Base-by-base conservation (phyloP, 35 echinoderm and acorn worm genomes). In the Anneissia japonica region DNA sequence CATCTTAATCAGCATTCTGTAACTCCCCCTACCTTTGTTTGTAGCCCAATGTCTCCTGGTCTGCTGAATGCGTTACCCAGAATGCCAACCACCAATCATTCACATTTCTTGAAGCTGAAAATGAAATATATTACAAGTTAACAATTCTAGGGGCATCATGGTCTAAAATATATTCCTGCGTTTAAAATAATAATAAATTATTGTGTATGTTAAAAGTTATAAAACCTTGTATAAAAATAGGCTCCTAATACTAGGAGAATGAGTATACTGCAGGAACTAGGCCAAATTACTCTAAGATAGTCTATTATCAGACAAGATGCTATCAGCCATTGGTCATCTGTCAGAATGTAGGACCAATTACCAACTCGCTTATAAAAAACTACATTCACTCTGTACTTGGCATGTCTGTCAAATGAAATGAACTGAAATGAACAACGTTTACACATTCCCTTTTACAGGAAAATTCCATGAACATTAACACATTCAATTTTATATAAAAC, bases 21-120 rank as follows among this genome's bases (percentile, higher is more conserved):
- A n/a, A n/a, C n/a, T n/a, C n/a, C n/a, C n/a, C 7, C 2, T 64
- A 64, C 51, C 51, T 64, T 23, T 64, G 7, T 9, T 6, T 16
- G 19, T 9, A 9, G 1, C 51, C 51, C 19, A 64, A 64, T 23
- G 26, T 1, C 19, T 64, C 51, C 5, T 64, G 11, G 12, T 81
- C 35, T 10, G 35, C 10, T 6, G 79, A 75, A 46, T 99, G 86
- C 3, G 38, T 81, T 14, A 94, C 92, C 96, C 96, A 99, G 73
- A 92, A 99, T 35, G 96, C 94, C 37, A 99, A 36, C 96, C 96
- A 99, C 96, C 92, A 99, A 43, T 99, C 96, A 82, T 83, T 99
- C 12, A 91, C 77, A 77, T 99, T 99, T 85, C 90, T 91, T 10
- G 96, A 99, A 29, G 89, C 96, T 99, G 86, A 73, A 87, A 6